Conservation (phyloP, 2,113 vertebrate species). For the Mola mola region DNA sequence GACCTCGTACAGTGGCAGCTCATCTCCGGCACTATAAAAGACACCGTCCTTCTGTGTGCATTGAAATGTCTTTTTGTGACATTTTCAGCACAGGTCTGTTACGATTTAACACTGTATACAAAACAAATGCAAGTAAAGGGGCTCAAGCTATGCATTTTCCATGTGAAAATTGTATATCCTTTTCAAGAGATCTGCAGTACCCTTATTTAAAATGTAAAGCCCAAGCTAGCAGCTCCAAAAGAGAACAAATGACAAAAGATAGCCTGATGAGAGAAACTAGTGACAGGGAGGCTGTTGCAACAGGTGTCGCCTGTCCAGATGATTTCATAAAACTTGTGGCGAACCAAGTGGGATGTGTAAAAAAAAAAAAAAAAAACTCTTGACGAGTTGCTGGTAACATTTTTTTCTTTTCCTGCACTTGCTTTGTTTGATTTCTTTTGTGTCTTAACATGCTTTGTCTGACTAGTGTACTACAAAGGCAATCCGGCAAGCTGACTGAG, state of each 20-base stretch:
- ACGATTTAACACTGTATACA: neutral
- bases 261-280: slow-evolving; percentile 14
- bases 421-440: slow-evolving; percentile 18
- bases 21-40: slow-evolving; percentile 41
- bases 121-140: neutral
- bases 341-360: slow-evolving; percentile 25
- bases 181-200: slow-evolving; percentile 1
- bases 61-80: neutral
- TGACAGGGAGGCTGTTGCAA: slow-evolving; percentile 24
- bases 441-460: slow-evolving; percentile 5
- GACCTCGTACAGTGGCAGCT: slow-evolving; percentile 32
- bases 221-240: slow-evolving; percentile 12
- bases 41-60: slow-evolving; percentile 28
- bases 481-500: slow-evolving; percentile 10
- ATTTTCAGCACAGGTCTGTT: neutral
- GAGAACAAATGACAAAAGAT: slow-evolving; percentile 24
- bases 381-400: slow-evolving; percentile 3
- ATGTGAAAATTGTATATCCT: neutral
- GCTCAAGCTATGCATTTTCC: neutral
- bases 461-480: slow-evolving; percentile 12
- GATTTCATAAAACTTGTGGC: slow-evolving; percentile 37
- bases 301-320: slow-evolving; percentile 32
- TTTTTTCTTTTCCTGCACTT: neutral
- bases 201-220: slow-evolving; percentile 24
- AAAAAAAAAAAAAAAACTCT: too few species aligned